Base-by-base conservation (phyloP, 2,797 vertebrate genomes). In the Urophycis tenuis region DNA sequence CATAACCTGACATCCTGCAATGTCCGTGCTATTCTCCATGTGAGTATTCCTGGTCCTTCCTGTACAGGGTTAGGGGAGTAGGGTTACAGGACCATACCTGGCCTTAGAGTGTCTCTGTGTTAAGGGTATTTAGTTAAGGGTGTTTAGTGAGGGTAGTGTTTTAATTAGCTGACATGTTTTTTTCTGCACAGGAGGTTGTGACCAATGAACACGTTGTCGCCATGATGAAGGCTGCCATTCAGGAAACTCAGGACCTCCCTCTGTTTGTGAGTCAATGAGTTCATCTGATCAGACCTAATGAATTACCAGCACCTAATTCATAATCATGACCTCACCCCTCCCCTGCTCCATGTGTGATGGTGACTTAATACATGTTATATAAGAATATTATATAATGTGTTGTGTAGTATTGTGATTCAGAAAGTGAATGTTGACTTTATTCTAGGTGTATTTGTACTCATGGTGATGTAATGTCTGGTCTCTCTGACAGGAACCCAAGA, bases 141-240 rank as follows among this genome's bases (percentile, higher is more conserved):
- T 60, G 7, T 60, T 29, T 29, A 29, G 25, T 67, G 29, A 22
- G 1, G n/a, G 3, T 10, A 29, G 25, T 60, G n/a, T 67, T 67
- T 67, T 67, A 29, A 8, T 25, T 11, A 67, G 75, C 19, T 72
- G 31, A 33, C 35, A 35, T 73, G 53, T 75, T 79, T 19, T 75
- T 79, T 19, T 80, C 82, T 45, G 79, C n/a, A 22, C 71, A 99
- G 97, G 97, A 98, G 79, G 96, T 99, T 71, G 96, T 99, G 80
- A 99, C 97, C 0, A 96, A 99, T 1, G 95, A 99, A 45, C 95
- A 92, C 0, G 97, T 99, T 11, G 96, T 99, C 73, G 95, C 95
- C 71, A 98, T 99, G 97, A 98, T 99, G 96, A 98, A 98, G 86
- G 95, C 94, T 1, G 94, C 97, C 71, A 98, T 99, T 89, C 94